Percentiles rank a stretch among this genome's conserved stretches.
phyloP scores from a whole-genome alignment of 2,113 vertebrate species.

The Oreochromis aureus region DNA sequence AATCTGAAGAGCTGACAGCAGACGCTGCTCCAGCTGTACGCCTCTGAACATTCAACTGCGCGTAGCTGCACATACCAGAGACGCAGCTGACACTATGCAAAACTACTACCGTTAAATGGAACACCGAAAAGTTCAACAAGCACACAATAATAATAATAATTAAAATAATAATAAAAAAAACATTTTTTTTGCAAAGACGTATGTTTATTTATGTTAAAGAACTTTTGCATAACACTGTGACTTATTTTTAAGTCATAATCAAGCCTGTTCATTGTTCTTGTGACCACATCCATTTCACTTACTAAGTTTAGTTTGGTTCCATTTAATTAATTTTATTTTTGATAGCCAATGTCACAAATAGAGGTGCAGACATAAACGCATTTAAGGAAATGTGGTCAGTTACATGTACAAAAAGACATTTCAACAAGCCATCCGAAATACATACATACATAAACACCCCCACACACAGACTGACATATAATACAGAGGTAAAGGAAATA shows the following conservation, averaged over 20 bases:
- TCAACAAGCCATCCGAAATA: not conserved
- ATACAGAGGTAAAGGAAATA: not conserved
- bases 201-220: not conserved
- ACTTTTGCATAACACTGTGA: not conserved
- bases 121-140: not conserved
- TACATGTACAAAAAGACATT: not conserved
- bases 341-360: not conserved
- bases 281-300: not conserved
- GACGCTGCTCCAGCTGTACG: conserved; percentile 11
- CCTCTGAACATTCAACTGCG: conserved; percentile 27
- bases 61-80: conserved; percentile 12
- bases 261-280: not conserved
- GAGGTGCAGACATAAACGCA: not conserved
- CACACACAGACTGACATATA: not conserved
- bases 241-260: not conserved
- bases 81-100: conserved; percentile 15
- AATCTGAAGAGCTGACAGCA: conserved; percentile 37
- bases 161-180: not conserved
- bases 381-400: not conserved
- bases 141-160: not conserved
- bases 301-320: not conserved
- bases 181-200: not conserved
- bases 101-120: not conserved
- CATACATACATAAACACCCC: not conserved
- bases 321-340: not conserved